Base-by-base conservation (phyloP, 2,888 invertebrate species). In the Rapana venosa region DNA sequence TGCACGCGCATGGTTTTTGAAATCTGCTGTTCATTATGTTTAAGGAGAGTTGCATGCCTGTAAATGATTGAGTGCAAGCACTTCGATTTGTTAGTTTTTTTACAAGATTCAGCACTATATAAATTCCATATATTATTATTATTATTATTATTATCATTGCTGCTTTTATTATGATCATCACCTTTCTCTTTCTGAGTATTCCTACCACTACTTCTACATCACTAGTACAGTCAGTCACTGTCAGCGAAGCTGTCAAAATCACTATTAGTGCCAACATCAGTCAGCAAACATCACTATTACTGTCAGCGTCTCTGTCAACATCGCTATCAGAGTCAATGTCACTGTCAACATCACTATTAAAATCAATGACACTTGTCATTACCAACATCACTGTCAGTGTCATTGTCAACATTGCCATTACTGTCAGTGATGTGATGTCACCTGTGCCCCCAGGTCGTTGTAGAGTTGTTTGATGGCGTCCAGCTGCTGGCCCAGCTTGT, bases 401-500 rank as follows among this genome's bases (percentile, higher is more conserved):
- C 47, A 17, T 15, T 35, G 32, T 79, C 77, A 79, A 1, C 32
- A 79, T 1, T 17, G 15, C 32, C 17, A 32, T 32, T 15, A 32
- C 17, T 17, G 20, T 32, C 32, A 32, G 15, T 35, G 17, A 47
- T 79, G 17, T 79, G 35, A 11, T 32, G 74, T 74, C 2, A 96
- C 96, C 96, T 96, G 96, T 87, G 95, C 94, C 84, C 96, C 96
- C 91, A 97, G 97, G 93, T 97, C 97, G 96, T 98, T 98, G 96
- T 98, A 98, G 84, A 98, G 97, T 95, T 98, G 97, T 96, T 98
- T 98, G 81, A 98, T 96, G 89, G 97, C 97, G 96, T 83, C 81
- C 81, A 98, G 97, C 93, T 97, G 97, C 93, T 97, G 97, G 22
- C 97, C 97, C 90, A 98, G 97, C 94, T 97, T 97, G 90, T 97